These are phyloP conservation scores for Lasius fuliginosus DNA, from an alignment of 2,888 invertebrate genomes.

Conservation along the genomic window DNA sequence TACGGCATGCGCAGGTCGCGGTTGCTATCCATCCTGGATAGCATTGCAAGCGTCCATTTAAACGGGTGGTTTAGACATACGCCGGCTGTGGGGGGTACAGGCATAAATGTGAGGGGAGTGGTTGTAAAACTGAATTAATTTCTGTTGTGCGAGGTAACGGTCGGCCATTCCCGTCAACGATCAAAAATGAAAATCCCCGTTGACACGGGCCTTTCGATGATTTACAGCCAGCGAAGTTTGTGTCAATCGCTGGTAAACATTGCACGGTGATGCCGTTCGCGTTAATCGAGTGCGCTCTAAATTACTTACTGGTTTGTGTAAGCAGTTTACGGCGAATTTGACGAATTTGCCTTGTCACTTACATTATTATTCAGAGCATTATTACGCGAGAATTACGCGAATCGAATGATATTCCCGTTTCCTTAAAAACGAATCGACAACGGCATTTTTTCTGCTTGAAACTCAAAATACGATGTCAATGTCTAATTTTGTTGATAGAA, in stretches of 20 bases:
- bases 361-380: slow-evolving; percentile 43
- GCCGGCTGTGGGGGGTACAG: neutral
- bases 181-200: slow-evolving; percentile 42
- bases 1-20: neutral
- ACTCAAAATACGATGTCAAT: slow-evolving; percentile 48
- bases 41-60: slow-evolving; percentile 19
- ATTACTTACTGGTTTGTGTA: slow-evolving; percentile 37
- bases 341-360: slow-evolving; percentile 38
- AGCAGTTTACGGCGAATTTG: neutral
- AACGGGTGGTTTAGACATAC: slow-evolving; percentile 8
- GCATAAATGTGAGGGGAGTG: slow-evolving; percentile 37
- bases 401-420: slow-evolving; percentile 15
- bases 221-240: slow-evolving; percentile 9
- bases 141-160: slow-evolving; percentile 17
- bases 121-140: slow-evolving; percentile 50
- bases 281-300: slow-evolving; percentile 29
- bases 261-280: slow-evolving; percentile 11
- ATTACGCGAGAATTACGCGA: slow-evolving; percentile 30
- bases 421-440: slow-evolving; percentile 26
- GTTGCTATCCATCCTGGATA: neutral
- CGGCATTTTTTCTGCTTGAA: slow-evolving; percentile 4
- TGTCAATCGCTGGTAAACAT: slow-evolving; percentile 34
- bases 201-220: slow-evolving; percentile 25
- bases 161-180: slow-evolving; percentile 7
- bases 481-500: slow-evolving; percentile 37